Percentiles rank a stretch among this genome's conserved stretches.
These are phyloP conservation scores for Silurus asotus DNA, from an alignment of 2,113 vertebrate species.

Conservation along the genomic window DNA sequence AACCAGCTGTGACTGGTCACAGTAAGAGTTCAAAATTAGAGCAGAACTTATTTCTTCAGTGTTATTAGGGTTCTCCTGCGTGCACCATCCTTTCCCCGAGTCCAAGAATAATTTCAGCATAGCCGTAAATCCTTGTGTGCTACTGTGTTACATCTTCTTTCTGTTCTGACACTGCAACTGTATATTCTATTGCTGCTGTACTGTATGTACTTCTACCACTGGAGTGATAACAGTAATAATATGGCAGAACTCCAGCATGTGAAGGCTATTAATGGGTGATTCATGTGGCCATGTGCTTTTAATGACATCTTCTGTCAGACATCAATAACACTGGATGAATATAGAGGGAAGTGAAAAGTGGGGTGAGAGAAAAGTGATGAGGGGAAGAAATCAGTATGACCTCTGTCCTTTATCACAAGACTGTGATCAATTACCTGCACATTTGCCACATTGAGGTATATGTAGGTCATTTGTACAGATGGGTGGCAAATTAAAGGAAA, in stretches of 20 bases:
- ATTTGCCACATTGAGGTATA: conserved; percentile 6
- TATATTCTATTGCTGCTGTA: conserved; percentile 11
- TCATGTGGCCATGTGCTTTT: conserved; percentile 56
- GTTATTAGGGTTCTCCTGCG: not conserved
- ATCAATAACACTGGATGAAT: conserved; percentile 55
- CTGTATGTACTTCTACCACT: conserved; percentile 11
- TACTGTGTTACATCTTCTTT: not conserved
- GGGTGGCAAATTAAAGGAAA: conserved; percentile 16
- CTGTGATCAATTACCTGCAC: conserved; percentile 30
- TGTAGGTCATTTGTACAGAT: conserved; percentile 10
- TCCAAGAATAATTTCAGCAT: not conserved
- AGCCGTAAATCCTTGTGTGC: conserved; percentile 13
- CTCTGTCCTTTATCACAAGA: conserved; percentile 38
- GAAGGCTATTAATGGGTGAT: conserved; percentile 57
- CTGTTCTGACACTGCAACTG: not conserved
- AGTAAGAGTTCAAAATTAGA: not conserved
- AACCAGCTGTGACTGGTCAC: not conserved
- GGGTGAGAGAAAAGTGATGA: conserved; percentile 28
- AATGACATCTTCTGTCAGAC: conserved; percentile 58
- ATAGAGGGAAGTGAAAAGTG: conserved; percentile 38
- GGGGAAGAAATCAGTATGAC: conserved; percentile 30
- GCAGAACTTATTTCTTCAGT: not conserved
- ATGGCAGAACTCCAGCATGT: conserved; percentile 49
- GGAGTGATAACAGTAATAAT: conserved; percentile 58
- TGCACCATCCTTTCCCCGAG: not conserved